Evolutionary conservation across 2,113 vertebrate genomes (phyloP), one percentile per base, ranked within the genome.

Genomic region (Ameiurus melas): DNA sequence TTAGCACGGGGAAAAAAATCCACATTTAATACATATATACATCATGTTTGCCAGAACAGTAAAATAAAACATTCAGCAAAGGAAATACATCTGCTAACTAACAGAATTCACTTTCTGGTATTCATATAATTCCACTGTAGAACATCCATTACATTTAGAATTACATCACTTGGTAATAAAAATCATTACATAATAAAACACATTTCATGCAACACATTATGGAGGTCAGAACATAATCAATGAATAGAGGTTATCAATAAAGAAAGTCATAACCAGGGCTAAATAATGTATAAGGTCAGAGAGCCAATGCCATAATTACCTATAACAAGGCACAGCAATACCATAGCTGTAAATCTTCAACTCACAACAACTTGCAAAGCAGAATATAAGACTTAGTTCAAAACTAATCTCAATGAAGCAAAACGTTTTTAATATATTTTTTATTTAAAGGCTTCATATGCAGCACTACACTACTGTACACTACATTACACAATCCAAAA

Each of bases 171-270:
- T 43, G 47, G 20, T 87, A 33, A 62, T 77, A 60, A 77, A 62
- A 36, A 84, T 51, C 68, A 86, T n/a, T 51, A 83, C 86, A 58
- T n/a, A 47, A 81, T 55, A 71, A 71, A 84, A 47, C 55, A 43
- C 17, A 10, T 27, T 83, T 73, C 53, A 88, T 75, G 27, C 9
- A 43, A 77, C 87, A 88, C 55, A 84, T 77, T 60, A 84, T n/a
- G 30, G 30, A 84, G 55, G 20, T 84, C 36, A 83, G 25, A 62
- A 84, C 9, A 53, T 39, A 86, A 86, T 83, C 25, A 62, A 75
- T 87, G 12, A 83, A 43, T 51, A 83, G 20, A 83, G 47, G n/a
- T 30, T 83, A 84, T 84, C 39, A 84, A 88, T 83, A 64, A 73
- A 84, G 7, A 77, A 71, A 58, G 19, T 82, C 57, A 64, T 58